Base-by-base conservation (phyloP, 1,140 invertebrate genomes). In the Ganaspis sp. region DNA sequence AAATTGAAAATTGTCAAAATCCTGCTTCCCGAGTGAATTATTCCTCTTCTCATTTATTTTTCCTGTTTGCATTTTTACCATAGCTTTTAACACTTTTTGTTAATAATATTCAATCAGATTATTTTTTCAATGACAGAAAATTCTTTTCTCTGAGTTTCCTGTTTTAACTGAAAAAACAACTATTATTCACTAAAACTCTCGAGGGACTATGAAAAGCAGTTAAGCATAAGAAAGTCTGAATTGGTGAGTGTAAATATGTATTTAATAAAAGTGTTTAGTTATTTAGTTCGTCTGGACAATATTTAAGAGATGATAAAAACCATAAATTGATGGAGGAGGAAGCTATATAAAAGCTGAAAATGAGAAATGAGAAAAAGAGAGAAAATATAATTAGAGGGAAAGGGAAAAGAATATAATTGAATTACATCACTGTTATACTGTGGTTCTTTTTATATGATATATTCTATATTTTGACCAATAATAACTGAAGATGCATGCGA, bases 221-320 rank as follows among this genome's bases (percentile, higher is more conserved):
- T 15, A 19, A 64, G 54, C 15, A 49, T 49, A 29, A 64, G 54
- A 64, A 64, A 64, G 11, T 64, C 21, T 64, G 23, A 64, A 64
- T 64, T 64, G 54, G 21, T 78, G 73, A 72, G 74, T 87, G 86
- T 87, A 87, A 84, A 87, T 87, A 87, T 85, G 86, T 87, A 87
- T 84, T 78, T 81, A 85, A 81, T 23, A 26, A 58, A 80, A 69
- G 42, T 75, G 76, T 86, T 87, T 86, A 87, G 78, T 85, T 85
- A 74, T 85, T 87, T 85, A 82, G 82, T 86, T 87, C 72, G 42
- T 84, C 81, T 87, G 71, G 86, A 87, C 84, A 87, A 87, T 87
- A 87, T 79, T 45, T 70, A 76, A 78, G 72, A 75, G 72, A 78
- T 73, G 71, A 81, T 76, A 49, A 75, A 23, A 23, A 54, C n/a